Base-by-base conservation (phyloP, 2,888 invertebrate genomes). In the Agrotis exclamationis region DNA sequence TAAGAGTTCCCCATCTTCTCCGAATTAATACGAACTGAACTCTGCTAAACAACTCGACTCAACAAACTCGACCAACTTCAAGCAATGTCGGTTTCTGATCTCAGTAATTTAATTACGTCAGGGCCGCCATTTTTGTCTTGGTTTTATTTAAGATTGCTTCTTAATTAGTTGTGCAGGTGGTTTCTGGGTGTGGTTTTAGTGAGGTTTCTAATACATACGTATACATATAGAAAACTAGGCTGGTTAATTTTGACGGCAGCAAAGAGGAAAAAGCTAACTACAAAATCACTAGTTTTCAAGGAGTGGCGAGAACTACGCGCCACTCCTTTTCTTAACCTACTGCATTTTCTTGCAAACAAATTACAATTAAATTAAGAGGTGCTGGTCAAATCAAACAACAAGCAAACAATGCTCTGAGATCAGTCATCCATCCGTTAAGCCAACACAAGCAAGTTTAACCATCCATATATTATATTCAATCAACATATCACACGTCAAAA, bases 1-100 rank as follows among this genome's bases (percentile, higher is more conserved):
- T 56, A 71, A 68, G 71, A 64, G 53, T 64, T 71, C 63, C 2
- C 51, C 48, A 65, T 64, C 71, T 77, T 63, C 24, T 9, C 53
- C 24, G 11, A 81, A 80, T 66, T 59, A 76, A 78, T 69, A 64
- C 24, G 24, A 71, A 54, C 51, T 18, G 22, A n/a, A 74, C 7
- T 64, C 20, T 2, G 50, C 50, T 67, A 20, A 51, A 65, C 44
- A 50, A 66, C 44, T 77, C 48, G 28, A 57, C 62, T 68, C 62
- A n/a, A 69, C 76, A 60, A 79, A 71, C 67, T 67, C 63, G 20
- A 50, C 13, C 24, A 57, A 57, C 62, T 81, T 45, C 62, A 20
- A 68, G 67, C 54, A 54, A 68, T 56, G 63, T 78, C 48, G 82
- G 67, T 82, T 78, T 68, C 64, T 63, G 83, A 82, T 72, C 79